These are phyloP conservation scores for Macheiramphus alcinus DNA, from an alignment of 2,113 vertebrate species.

Conservation along the genomic window DNA sequence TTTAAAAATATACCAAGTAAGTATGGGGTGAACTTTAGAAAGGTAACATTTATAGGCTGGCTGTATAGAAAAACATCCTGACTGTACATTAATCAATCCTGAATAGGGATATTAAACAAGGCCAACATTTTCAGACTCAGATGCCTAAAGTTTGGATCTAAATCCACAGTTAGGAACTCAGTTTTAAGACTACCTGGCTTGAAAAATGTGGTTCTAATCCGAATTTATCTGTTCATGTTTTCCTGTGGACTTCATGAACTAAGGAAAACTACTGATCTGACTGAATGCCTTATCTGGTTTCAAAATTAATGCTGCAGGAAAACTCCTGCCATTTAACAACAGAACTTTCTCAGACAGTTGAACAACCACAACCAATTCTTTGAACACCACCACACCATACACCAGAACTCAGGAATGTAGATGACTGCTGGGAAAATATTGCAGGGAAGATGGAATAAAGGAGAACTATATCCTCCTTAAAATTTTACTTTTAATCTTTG, in stretches of 20 bases:
- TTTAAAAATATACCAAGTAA: neutral
- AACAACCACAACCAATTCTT: neutral
- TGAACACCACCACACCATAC: neutral
- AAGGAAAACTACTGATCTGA: neutral
- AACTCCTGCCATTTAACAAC: neutral
- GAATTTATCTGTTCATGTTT: neutral
- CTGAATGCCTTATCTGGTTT: neutral
- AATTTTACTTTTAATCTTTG: constrained; percentile 11
- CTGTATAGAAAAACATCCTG: constrained; percentile 47
- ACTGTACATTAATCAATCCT: constrained; percentile 35
- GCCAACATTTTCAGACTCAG: neutral
- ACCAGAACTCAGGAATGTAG: neutral
- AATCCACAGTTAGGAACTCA: neutral
- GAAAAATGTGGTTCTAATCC: neutral
- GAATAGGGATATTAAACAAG: constrained; percentile 7
- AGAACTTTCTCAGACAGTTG: neutral
- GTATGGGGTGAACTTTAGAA: constrained; percentile 32
- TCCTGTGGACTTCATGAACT: neutral
- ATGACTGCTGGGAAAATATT: neutral
- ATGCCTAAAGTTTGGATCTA: neutral
- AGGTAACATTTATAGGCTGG: constrained; percentile 3
- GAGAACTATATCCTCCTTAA: neutral
- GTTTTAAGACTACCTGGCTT: neutral
- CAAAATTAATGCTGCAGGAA: neutral
- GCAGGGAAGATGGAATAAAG: neutral